phyloP scores from a whole-genome alignment of 2,888 invertebrate species.

The Patella caerulea region DNA sequence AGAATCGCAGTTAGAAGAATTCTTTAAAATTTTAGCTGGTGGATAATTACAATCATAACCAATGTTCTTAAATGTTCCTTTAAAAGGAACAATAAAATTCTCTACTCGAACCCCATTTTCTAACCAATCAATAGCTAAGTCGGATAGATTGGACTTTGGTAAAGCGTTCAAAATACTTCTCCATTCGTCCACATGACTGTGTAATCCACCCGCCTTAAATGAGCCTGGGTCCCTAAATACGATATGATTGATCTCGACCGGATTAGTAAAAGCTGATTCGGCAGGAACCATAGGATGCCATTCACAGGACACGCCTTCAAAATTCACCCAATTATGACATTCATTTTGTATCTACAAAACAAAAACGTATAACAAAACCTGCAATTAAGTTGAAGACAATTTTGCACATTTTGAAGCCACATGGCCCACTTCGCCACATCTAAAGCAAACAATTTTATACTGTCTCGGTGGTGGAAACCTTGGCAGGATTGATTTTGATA shows the following conservation, averaged over 20 bases:
- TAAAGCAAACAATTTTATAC: not conserved
- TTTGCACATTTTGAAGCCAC: not conserved
- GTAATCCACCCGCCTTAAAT: not conserved
- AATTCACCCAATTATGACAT: not conserved
- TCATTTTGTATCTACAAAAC: not conserved
- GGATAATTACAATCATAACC: too few species aligned
- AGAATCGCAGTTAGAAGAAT: too few species aligned
- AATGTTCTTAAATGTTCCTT: too few species aligned
- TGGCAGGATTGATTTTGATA: not conserved
- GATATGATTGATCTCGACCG: not conserved
- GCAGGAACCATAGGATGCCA: not conserved
- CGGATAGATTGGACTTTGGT: too few species aligned
- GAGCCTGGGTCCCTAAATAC: not conserved
- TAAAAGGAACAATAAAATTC: too few species aligned
- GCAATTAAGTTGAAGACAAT: not conserved
- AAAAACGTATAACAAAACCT: too few species aligned
- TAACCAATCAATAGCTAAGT: too few species aligned
- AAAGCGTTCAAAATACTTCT: too few species aligned
- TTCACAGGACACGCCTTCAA: not conserved
- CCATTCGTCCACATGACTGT: not conserved
- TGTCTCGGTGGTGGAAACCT: too few species aligned
- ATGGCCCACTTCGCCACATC: not conserved
- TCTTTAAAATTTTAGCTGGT: too few species aligned
- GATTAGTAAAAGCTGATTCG: not conserved
- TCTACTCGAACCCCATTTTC: too few species aligned